Evolutionary conservation across 1,140 invertebrate species (phyloP).

Genomic region (Polypedilum vanderplanki): DNA sequence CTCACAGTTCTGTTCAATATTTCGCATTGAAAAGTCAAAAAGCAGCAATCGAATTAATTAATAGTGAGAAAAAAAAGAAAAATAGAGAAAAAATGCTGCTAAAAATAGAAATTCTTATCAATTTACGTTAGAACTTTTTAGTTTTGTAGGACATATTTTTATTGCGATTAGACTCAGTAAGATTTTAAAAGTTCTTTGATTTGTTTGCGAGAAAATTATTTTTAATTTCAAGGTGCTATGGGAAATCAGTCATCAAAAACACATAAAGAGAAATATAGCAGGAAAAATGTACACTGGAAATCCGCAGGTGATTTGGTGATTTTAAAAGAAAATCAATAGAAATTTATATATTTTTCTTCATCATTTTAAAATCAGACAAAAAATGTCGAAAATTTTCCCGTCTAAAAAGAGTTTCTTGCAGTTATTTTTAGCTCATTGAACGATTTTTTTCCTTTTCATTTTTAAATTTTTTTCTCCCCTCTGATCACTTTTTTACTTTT

Average conservation of each 20-base stretch:
- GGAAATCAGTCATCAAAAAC: conserved; percentile 43
- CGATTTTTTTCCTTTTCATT: background rate
- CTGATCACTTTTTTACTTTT: background rate
- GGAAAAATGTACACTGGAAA: conserved; percentile 64
- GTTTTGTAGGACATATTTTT: background rate
- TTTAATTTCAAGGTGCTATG: conserved; percentile 33
- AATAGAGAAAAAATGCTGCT: background rate
- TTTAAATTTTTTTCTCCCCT: background rate
- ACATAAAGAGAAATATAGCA: conserved; percentile 45
- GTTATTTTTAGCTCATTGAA: conserved; percentile 29
- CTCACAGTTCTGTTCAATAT: conserved; percentile 12
- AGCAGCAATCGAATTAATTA: conserved; percentile 2
- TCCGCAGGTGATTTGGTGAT: conserved; percentile 54
- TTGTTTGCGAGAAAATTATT: background rate
- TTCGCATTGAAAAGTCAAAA: conserved; percentile 5
- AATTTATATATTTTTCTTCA: conserved; percentile 33
- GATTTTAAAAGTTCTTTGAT: background rate
- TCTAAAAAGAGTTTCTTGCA: conserved; percentile 34
- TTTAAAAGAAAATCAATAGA: conserved; percentile 33
- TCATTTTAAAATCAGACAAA: conserved; percentile 37
- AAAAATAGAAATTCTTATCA: conserved; percentile 19
- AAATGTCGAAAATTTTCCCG: conserved; percentile 40
- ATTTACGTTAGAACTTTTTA: background rate
- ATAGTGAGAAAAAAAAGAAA: background rate
- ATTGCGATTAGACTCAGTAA: background rate